phyloP scores from a whole-genome alignment of 2,113 vertebrate genomes.

The Python bivittatus region DNA sequence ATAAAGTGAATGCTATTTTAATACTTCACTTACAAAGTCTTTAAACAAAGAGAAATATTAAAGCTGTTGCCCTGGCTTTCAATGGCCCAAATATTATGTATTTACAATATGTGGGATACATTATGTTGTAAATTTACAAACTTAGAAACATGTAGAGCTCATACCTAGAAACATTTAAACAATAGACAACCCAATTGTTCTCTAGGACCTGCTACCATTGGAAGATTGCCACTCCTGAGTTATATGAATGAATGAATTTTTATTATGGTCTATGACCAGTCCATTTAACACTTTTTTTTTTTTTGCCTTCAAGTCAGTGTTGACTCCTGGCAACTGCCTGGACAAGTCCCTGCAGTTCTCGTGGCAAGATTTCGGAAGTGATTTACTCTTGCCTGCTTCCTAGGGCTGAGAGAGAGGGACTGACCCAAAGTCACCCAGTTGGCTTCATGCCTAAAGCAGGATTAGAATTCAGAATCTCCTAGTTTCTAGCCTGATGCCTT shows the following conservation, averaged over 20 bases:
- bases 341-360: not conserved
- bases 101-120: not conserved
- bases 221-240: not conserved
- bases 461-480: not conserved
- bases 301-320: not conserved
- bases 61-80: not conserved
- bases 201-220: not conserved
- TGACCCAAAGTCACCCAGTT: not conserved
- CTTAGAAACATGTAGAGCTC: not conserved
- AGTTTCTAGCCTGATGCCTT: not conserved
- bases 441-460: not conserved
- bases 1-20: not conserved
- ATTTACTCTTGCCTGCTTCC: not conserved
- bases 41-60: not conserved
- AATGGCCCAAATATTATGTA: not conserved
- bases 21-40: not conserved
- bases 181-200: not conserved
- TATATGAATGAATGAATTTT: not conserved
- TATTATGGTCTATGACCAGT: not conserved
- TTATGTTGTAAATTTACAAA: not conserved
- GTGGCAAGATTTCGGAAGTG: not conserved
- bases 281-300: not conserved
- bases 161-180: not conserved
- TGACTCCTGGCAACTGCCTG: not conserved
- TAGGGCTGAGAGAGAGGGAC: not conserved